Base-by-base conservation (phyloP, 2,797 vertebrate species). In the Micrastur ruficollis region DNA sequence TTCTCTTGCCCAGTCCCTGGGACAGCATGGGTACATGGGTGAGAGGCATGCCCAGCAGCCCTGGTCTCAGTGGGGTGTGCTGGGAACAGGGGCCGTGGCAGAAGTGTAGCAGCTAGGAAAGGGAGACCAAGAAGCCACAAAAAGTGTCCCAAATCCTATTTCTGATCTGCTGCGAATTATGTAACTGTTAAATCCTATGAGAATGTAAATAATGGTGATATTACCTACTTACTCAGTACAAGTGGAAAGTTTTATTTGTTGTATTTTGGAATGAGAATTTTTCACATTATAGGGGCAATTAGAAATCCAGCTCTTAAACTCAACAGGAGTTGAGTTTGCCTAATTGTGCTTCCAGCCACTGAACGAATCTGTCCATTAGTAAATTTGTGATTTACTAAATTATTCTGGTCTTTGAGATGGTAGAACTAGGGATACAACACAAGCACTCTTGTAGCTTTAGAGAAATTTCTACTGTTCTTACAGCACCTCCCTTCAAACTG, bases 1-100 rank as follows among this genome's bases (percentile, higher is more conserved):
- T 86, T 70, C 19, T 50, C 18, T 40, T 53, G 21, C 14, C 31
- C 1, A 3, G 40, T 61, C 34, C 27, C 38, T 53, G 25, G 16
- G 20, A 52, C 7, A 32, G 16, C 0, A 0, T 27, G 27, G 14
- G 8, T 19, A 5, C 0, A 0, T 49, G 38, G 23, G 11, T 1
- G 8, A 22, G 17, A 63, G 19, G 29, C 34, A 49, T 40, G 20
- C 23, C 47, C 53, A n/a, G 31, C 20, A 68, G 20, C 38, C 27
- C 14, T 19, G 16, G 27, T 58, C 44, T 91, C 67, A 59, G 21
- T n/a, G 20, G n/a, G 17, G 4, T 0, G 1, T 36, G 8, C 25
- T 49, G 44, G 22, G 16, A 27, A 40, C 25, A 36, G 9, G 9
- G 23, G 10, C n/a, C 61, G 12, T 49, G 25, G 9, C 2, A 2